Evolutionary conservation across 1,140 invertebrate genomes (phyloP), one percentile per base, ranked within the genome.

Genomic region (Whitmania pigra): DNA sequence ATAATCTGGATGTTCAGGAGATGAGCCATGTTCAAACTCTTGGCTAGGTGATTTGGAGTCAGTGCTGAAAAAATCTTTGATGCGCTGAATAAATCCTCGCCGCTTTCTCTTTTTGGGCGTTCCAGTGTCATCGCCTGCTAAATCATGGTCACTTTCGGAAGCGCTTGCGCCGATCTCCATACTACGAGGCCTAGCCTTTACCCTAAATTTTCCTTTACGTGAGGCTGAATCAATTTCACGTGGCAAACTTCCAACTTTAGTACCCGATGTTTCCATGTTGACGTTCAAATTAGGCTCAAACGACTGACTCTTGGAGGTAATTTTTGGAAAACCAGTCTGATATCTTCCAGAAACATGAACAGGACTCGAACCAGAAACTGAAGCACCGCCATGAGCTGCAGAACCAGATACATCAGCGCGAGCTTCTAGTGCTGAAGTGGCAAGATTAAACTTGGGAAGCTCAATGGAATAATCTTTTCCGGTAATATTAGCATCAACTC

Each of bases 271-370:
- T 18, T 31, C 22, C 29, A 22, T 63, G 57, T 25, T 25, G 57
- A 31, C 22, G 20, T 25, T 63, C 0, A 63, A 17, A 63, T 63
- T 31, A n/a, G 57, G 29, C 11, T 63, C 57, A 63, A 63, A 63
- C 11, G 57, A 25, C 29, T 63, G 57, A 63, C 22, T 31, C 29
- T 63, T 63, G 9, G 57, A 63, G 22, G 29, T 31, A 7, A 31
- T 31, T 63, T 63, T 63, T 63, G 57, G 57, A 63, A 63, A 63
- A 63, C 57, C 57, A 63, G 29, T 31, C 11, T 63, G 57, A 63
- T 63, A 63, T 63, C 57, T 63, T 25, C 57, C 29, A 20, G 57
- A 63, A 63, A 31, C 6, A 13, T 63, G 22, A 7, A 63, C 29
- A 22, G 57, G 43, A 49, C 43, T 49, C 43, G 43, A 49, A 5